phyloP scores from a whole-genome alignment of 2,113 vertebrate genomes.

The Rhinogobius similis region DNA sequence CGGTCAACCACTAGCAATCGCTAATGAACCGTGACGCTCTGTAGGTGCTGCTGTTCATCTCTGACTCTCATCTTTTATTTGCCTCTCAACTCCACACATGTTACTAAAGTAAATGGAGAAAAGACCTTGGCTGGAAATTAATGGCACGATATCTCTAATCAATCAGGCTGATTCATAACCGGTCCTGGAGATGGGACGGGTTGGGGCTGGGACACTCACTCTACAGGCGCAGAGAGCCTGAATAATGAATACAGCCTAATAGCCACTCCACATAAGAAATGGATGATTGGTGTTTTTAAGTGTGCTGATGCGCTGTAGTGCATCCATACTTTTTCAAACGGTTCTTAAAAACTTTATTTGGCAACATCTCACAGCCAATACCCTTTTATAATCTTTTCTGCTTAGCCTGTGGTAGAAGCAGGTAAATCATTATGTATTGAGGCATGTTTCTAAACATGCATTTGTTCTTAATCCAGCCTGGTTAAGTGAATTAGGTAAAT shows the following conservation, averaged over 20 bases:
- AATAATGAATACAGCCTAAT: slow-evolving; percentile 67
- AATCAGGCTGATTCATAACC: slow-evolving; percentile 75
- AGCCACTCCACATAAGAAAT: slow-evolving; percentile 70
- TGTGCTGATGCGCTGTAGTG: slow-evolving; percentile 22
- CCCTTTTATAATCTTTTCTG: background rate
- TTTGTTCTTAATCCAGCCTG: slow-evolving; percentile 61
- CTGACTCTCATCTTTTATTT: slow-evolving; percentile 39
- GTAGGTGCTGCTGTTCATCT: slow-evolving; percentile 46
- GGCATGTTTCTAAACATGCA: slow-evolving; percentile 56
- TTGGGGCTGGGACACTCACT: slow-evolving; percentile 50
- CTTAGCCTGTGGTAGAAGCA: slow-evolving; percentile 36
- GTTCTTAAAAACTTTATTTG: slow-evolving; percentile 3
- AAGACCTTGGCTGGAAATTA: slow-evolving; percentile 62
- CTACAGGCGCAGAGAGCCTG: slow-evolving; percentile 56
- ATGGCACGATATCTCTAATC: slow-evolving; percentile 70
- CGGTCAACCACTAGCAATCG: slow-evolving; percentile 36
- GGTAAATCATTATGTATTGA: slow-evolving; percentile 29
- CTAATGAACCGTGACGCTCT: slow-evolving; percentile 43
- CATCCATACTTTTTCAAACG: slow-evolving; percentile 26
- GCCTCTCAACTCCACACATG: slow-evolving; percentile 28
- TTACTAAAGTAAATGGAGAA: slow-evolving; percentile 67
- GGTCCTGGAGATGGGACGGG: slow-evolving; percentile 45
- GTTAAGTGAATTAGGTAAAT: slow-evolving; percentile 46
- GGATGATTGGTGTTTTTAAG: slow-evolving; percentile 65
- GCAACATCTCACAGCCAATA: background rate